Base-by-base conservation (phyloP, 1,140 invertebrate genomes). In the Parasteatoda tepidariorum region DNA sequence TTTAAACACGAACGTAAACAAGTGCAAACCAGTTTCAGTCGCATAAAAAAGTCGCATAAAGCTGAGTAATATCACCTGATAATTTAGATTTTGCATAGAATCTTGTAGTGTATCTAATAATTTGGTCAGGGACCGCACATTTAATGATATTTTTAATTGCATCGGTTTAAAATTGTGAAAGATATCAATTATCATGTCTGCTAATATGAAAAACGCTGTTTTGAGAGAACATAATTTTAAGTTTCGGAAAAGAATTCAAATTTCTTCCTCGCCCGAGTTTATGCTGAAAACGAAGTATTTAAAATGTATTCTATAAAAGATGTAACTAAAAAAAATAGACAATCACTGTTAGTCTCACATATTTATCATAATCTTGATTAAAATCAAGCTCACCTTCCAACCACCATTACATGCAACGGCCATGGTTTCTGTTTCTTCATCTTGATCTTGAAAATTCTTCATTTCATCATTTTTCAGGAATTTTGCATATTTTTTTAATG, bases 381-480 rank as follows among this genome's bases (percentile, higher is more conserved):
- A n/a, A n/a, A n/a, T n/a, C n/a, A n/a, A n/a, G n/a, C n/a, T 28
- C 26, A 74, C 71, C 18, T 74, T 74, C 71, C 71, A 74, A 26
- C 3, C n/a, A 4, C 71, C 71, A 24, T 61, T 74, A n/a, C 71
- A 74, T 34, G 31, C 34, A 22, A 61, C 71, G 18, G 26, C 54
- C 2, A 61, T 33, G 15, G 9, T 18, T 34, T 61, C 33, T 24
- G 3, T 55, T 57, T 74, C 71, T 34, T 74, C 55, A 28, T 34
- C 30, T 38, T 34, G 11, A 34, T 71, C 26, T 18, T 55, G 13
- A 7, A 30, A 9, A 13, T 34, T 61, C 4, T 74, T 26, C 1
- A 61, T 15, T 38, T 61, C 71, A 11, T 61, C 30, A 2, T 34
- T 31, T 22, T 57, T 28, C 11, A 74, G 26, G 61, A 74, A 74